Evolutionary conservation across 2,797 vertebrate genomes (phyloP).

Genomic region (Periophthalmus magnuspinnatus): DNA sequence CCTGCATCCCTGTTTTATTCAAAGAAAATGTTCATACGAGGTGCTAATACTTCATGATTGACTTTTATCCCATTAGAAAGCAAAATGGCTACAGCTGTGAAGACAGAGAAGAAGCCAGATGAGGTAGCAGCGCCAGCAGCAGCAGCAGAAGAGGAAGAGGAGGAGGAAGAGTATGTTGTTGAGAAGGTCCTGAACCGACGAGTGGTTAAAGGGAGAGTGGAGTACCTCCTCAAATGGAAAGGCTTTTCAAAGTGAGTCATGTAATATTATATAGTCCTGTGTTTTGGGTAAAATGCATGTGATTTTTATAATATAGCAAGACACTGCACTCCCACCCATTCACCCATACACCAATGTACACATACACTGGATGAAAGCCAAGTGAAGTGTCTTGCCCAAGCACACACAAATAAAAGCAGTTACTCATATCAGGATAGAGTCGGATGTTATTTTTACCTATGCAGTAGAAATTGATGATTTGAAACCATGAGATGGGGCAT

Average conservation of each 20-base stretch:
- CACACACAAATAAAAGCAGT: neutral
- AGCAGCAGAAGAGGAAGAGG: conserved; percentile 79
- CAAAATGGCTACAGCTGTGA: conserved; percentile 86
- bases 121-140: conserved; percentile 61
- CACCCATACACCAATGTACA: neutral
- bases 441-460: too few species aligned
- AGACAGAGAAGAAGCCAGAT: conserved; percentile 95
- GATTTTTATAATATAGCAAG: too few species aligned
- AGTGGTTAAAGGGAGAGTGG: conserved; percentile 93
- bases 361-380: neutral
- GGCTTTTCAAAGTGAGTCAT: conserved; percentile 93
- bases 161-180: conserved; percentile 97
- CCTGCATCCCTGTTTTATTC: conserved; percentile 4
- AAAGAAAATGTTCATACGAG: neutral
- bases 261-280: neutral
- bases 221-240: conserved; percentile 99
- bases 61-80: conserved; percentile 67
- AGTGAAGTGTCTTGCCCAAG: neutral
- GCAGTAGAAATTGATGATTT: too few species aligned
- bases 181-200: conserved; percentile 95
- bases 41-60: conserved; percentile 2
- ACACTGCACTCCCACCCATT: neutral
- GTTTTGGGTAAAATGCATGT: neutral
- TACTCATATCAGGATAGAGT: neutral
- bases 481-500: too few species aligned